Percentiles rank a stretch among this genome's conserved stretches.
phyloP scores from a whole-genome alignment of 2,888 invertebrate species.

The Xylocampa areola region DNA sequence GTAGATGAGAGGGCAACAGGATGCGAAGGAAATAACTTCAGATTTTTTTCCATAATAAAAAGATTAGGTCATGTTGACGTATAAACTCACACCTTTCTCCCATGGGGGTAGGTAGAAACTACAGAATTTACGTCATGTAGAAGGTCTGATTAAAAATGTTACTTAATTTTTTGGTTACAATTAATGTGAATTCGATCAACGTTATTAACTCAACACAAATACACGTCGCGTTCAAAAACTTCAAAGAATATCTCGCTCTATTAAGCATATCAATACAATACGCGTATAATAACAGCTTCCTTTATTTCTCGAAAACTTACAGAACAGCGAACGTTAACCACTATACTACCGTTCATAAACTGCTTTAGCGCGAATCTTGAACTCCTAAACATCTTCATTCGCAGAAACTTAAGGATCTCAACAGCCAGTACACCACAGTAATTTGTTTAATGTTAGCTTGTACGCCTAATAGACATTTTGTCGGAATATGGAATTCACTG shows the following conservation, averaged over 20 bases:
- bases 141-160: no score
- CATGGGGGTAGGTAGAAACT: no score
- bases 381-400: conserved; percentile 46
- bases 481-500: conserved; percentile 52
- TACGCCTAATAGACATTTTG: conserved; percentile 49
- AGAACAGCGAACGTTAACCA: conserved; percentile 15
- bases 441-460: conserved; percentile 52
- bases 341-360: conserved; percentile 39
- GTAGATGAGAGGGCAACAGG: neutral
- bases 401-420: conserved; percentile 31
- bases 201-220: no score
- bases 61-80: conserved; percentile 2
- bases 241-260: conserved; percentile 1
- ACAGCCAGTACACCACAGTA: conserved; percentile 35
- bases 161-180: no score
- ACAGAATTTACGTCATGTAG: no score
- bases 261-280: conserved; percentile 15
- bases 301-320: conserved; percentile 5
- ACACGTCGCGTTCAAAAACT: no score
- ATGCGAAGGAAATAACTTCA: neutral
- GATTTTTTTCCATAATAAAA: neutral
- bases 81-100: no score
- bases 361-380: conserved; percentile 4
- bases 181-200: no score
- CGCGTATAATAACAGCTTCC: conserved; percentile 5